phyloP scores from a whole-genome alignment of 2,113 vertebrate genomes.

The Poicephalus meyeri region DNA sequence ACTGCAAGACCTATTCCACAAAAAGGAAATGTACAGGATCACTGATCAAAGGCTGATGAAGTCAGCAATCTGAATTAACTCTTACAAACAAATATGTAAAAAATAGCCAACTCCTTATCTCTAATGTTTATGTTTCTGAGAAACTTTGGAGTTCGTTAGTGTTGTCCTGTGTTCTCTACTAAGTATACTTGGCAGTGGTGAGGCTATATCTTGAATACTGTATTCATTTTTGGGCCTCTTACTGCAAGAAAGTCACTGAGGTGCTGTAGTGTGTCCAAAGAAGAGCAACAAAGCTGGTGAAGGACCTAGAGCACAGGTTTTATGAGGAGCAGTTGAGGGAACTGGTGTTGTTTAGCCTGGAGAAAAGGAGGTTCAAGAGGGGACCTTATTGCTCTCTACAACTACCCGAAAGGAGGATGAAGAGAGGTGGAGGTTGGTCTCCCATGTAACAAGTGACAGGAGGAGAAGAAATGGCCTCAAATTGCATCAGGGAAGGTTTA shows the following conservation, averaged over 20 bases:
- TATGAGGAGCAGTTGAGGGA: background rate
- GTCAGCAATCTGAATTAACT: background rate
- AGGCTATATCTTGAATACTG: background rate
- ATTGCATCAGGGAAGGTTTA: background rate
- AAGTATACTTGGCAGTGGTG: background rate
- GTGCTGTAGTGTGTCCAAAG: background rate
- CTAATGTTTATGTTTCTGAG: background rate
- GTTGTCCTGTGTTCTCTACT: background rate
- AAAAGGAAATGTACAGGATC: background rate
- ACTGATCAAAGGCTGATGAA: background rate
- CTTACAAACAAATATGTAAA: background rate
- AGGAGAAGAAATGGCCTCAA: background rate
- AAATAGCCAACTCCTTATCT: background rate
- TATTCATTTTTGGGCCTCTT: background rate
- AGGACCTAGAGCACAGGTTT: background rate
- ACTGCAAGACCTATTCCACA: rapidly evolving
- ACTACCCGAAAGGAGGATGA: background rate
- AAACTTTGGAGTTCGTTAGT: background rate
- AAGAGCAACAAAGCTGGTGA: background rate
- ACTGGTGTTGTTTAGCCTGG: background rate
- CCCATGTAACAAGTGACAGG: background rate
- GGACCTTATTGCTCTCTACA: background rate
- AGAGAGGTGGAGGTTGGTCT: background rate
- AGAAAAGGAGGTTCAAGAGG: background rate
- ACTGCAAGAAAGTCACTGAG: background rate